phyloP scores from a whole-genome alignment of 2,113 vertebrate genomes.

The Meleagris gallopavo region DNA sequence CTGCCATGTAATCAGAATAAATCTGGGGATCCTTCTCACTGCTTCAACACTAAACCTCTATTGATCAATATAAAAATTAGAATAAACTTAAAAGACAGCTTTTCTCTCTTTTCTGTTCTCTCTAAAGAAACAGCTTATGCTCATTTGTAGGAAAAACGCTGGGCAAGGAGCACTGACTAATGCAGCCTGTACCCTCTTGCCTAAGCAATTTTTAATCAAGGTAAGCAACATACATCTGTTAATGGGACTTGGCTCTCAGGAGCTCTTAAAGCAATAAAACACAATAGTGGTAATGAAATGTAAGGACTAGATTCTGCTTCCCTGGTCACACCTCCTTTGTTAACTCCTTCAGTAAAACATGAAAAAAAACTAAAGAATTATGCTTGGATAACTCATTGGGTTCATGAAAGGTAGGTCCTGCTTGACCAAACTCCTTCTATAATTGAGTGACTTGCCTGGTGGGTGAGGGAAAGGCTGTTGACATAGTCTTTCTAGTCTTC shows the following conservation, averaged over 20 bases:
- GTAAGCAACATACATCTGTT: not conserved
- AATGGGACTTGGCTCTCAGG: not conserved
- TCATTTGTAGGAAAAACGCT: not conserved
- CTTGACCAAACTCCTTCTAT: too few relatives aligned
- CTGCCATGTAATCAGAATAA: not conserved
- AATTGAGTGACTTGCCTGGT: too few relatives aligned
- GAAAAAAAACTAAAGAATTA: not conserved
- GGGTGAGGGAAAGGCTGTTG: too few relatives aligned
- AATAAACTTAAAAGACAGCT: not conserved
- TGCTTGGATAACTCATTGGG: not conserved
- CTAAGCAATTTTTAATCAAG: conserved; percentile 25
- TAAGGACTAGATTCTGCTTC: not conserved
- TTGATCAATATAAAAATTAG: not conserved
- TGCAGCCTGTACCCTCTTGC: not conserved
- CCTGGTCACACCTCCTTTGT: not conserved
- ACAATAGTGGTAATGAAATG: not conserved
- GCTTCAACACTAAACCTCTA: not conserved
- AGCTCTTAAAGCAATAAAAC: conserved; percentile 1
- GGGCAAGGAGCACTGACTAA: not conserved
- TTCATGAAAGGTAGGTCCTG: too few relatives aligned
- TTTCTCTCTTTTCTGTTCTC: too few relatives aligned
- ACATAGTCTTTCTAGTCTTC: too few relatives aligned
- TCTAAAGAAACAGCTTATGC: not conserved
- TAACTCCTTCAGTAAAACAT: not conserved
- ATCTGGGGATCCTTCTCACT: not conserved